Percentiles rank a stretch among this genome's conserved stretches.
Evolutionary conservation across 2,888 invertebrate genomes (phyloP).

Genomic region (Neria commutata): DNA sequence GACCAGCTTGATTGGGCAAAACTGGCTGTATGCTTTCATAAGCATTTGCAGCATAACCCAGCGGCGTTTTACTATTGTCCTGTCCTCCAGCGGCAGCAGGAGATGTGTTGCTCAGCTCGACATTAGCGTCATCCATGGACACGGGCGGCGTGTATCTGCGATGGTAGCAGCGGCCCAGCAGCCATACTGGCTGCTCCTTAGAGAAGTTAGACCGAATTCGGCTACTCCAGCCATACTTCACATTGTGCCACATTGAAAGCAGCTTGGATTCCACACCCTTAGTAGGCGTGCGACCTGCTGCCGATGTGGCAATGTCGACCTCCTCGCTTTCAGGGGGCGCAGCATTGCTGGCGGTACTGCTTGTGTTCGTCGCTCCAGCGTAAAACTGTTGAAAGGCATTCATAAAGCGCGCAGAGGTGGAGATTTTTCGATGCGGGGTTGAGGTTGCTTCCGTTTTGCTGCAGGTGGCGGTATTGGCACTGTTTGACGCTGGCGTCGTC

Average conservation of each 20-base stretch:
- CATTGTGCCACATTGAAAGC: conserved; percentile 89
- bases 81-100: conserved; percentile 8
- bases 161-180: conserved; percentile 83
- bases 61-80: conserved; percentile 34
- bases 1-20: conserved; percentile 13
- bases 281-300: conserved; percentile 55
- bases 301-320: conserved; percentile 38
- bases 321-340: conserved; percentile 33
- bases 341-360: conserved; percentile 28
- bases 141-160: conserved; percentile 70
- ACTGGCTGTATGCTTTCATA: conserved; percentile 43
- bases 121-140: conserved; percentile 62
- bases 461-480: conserved; percentile 22
- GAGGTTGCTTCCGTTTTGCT: conserved; percentile 36
- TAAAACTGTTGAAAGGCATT: conserved; percentile 60
- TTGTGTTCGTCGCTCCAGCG: conserved; percentile 33
- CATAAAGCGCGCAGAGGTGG: conserved; percentile 60
- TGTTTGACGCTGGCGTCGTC: not conserved
- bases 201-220: conserved; percentile 79
- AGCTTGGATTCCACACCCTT: conserved; percentile 81
- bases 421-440: conserved; percentile 60
- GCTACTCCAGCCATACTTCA: conserved; percentile 86
- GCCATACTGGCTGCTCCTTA: conserved; percentile 86
- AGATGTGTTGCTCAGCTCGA: conserved; percentile 42
- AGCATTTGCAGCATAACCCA: conserved; percentile 45